A percentile compares a stretch with the other conserved stretches of the same genome.
Evolutionary conservation across 2,888 invertebrate genomes (phyloP).

Genomic region (Charanyca ferruginea): DNA sequence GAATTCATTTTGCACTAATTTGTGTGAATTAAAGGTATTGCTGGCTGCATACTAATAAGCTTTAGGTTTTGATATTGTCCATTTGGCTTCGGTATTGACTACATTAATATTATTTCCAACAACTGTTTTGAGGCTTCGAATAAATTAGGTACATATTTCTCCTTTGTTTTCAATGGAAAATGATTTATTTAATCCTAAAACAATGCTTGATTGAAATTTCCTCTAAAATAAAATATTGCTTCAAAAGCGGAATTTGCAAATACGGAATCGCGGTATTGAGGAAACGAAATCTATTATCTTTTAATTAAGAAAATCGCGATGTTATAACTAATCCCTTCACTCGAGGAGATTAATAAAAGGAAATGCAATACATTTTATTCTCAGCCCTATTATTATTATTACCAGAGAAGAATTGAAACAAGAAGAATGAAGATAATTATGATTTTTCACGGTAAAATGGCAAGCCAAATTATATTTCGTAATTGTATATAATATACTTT

Average conservation of each 20-base stretch:
- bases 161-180: neutral
- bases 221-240: neutral
- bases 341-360: neutral
- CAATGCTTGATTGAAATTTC: neutral
- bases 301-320: neutral
- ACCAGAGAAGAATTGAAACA: no score
- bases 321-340: neutral
- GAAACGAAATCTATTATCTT: neutral
- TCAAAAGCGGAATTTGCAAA: neutral
- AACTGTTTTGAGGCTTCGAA: neutral
- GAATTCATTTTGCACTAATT: conserved; percentile 33
- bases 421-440: no score
- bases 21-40: conserved; percentile 15
- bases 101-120: neutral
- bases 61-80: conserved; percentile 11
- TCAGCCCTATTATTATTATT: no score
- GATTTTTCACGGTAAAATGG: no score
- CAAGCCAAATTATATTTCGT: no score
- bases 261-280: neutral
- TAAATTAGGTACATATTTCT: neutral
- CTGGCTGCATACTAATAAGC: conserved; percentile 25
- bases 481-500: no score
- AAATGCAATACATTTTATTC: no score
- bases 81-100: conserved; percentile 2
- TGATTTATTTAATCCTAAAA: neutral